A percentile compares a stretch with the other conserved stretches of the same genome.
Conservation (phyloP, 1,140 invertebrate species). For the Drosophila varians region DNA sequence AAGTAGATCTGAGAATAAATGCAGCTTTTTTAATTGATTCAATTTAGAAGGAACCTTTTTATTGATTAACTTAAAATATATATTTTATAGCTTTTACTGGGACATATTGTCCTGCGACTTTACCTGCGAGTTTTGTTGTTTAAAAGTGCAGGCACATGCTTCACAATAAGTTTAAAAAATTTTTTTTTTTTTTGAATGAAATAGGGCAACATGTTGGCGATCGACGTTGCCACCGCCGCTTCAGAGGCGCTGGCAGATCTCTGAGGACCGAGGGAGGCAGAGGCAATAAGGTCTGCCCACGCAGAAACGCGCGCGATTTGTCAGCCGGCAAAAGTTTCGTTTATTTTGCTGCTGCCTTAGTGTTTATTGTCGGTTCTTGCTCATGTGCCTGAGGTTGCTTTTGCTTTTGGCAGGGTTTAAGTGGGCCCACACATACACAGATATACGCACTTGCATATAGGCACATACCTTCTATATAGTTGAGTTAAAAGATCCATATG, state of each 20-base stretch:
- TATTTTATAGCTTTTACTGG: background rate
- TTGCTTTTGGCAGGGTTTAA: conserved; percentile 77
- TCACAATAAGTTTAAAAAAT: conserved; percentile 8
- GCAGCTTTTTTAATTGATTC: background rate
- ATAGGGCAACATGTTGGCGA: conserved; percentile 55
- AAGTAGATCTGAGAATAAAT: background rate
- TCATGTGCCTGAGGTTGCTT: conserved; percentile 64
- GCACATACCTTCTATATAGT: conserved; percentile 4
- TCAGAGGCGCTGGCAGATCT: conserved; percentile 5
- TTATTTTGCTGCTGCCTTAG: conserved; percentile 44
- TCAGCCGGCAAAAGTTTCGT: conserved; percentile 48
- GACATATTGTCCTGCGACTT: conserved; percentile 1
- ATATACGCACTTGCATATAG: conserved; percentile 6
- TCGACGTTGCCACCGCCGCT: conserved; percentile 23
- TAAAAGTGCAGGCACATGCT: conserved; percentile 31
- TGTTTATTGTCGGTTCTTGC: conserved; percentile 67
- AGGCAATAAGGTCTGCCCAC: conserved; percentile 37
- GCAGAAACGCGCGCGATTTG: conserved; percentile 52
- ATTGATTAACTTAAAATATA: too few species aligned
- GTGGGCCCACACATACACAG: conserved; percentile 62
- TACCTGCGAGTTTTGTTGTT: conserved; percentile 30
- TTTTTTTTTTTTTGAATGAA: conserved; percentile 43
- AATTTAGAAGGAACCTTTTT: too few species aligned
- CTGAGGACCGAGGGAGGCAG: conserved; percentile 9
- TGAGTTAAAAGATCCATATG: conserved; percentile 6